These are phyloP conservation scores for Lepidocolaptes lacrymiger DNA, from an alignment of 2,797 vertebrate species.

Conservation along the genomic window DNA sequence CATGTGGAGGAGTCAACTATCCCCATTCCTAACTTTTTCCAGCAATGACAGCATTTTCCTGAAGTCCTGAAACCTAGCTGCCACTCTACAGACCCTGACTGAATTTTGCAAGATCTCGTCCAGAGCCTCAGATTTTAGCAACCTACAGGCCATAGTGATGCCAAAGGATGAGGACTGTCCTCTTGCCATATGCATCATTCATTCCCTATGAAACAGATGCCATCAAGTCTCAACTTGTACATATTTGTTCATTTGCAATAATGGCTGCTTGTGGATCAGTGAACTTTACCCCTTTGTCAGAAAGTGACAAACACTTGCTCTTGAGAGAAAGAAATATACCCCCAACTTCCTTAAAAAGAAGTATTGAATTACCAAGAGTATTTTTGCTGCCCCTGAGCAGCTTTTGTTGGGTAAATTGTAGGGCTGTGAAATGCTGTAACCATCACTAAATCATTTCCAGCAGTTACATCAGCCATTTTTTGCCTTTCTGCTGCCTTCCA, in stretches of 20 bases:
- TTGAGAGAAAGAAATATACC: not conserved
- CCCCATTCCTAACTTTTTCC: not conserved
- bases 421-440: not conserved
- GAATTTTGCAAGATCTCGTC: not conserved
- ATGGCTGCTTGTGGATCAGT: not conserved
- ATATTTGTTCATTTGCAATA: not conserved
- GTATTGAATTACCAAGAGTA: not conserved
- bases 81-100: not conserved
- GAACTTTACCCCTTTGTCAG: not conserved
- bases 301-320: not conserved
- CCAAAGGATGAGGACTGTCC: not conserved
- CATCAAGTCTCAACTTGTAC: not conserved
- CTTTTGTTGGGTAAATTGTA: not conserved
- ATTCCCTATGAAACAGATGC: not conserved
- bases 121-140: not conserved
- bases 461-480: not conserved
- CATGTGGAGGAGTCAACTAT: not conserved
- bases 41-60: not conserved
- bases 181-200: not conserved
- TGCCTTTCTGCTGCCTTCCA: not conserved
- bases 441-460: not conserved
- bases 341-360: not conserved
- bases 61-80: not conserved
- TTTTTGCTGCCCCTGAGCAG: not conserved
- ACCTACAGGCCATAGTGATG: not conserved